Evolutionary conservation across 2,888 invertebrate species (phyloP).

Genomic region (Bibio marci): DNA sequence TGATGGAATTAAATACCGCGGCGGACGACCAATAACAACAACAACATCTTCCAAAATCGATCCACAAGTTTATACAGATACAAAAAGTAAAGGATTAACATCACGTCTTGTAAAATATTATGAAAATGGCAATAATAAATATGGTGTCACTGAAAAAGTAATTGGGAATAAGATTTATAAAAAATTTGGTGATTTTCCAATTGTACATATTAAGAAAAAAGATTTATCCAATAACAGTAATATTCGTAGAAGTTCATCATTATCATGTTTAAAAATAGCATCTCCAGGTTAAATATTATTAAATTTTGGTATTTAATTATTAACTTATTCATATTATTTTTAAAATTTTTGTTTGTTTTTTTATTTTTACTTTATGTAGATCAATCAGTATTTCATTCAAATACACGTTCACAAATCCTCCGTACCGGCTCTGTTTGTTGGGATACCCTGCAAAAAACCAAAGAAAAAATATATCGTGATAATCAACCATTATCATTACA

Average conservation of each 20-base stretch:
- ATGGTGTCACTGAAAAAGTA: conserved; percentile 9
- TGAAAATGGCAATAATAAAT: conserved; percentile 13
- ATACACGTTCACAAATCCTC: conserved; percentile 22
- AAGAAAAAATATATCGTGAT: conserved; percentile 12
- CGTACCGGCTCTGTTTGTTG: conserved; percentile 18
- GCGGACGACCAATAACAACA: no score
- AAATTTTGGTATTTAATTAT: no score
- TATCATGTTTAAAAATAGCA: conserved; percentile 20
- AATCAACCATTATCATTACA: conserved; percentile 24
- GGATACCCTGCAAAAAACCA: neutral
- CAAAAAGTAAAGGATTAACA: conserved; percentile 33
- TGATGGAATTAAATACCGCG: no score
- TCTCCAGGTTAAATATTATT: no score
- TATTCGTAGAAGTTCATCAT: conserved; percentile 6
- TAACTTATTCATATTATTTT: no score
- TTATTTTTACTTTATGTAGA: no score
- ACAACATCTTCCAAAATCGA: neutral
- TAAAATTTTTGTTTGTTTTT: no score
- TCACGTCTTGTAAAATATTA: conserved; percentile 34
- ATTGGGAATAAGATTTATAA: conserved; percentile 27
- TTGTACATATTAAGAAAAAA: conserved; percentile 32
- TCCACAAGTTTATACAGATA: conserved; percentile 28
- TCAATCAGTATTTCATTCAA: conserved; percentile 20
- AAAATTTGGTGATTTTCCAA: conserved; percentile 31
- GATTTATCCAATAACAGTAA: conserved; percentile 18